phyloP scores from a whole-genome alignment of 2,797 vertebrate genomes.

The Meda fulgida region DNA sequence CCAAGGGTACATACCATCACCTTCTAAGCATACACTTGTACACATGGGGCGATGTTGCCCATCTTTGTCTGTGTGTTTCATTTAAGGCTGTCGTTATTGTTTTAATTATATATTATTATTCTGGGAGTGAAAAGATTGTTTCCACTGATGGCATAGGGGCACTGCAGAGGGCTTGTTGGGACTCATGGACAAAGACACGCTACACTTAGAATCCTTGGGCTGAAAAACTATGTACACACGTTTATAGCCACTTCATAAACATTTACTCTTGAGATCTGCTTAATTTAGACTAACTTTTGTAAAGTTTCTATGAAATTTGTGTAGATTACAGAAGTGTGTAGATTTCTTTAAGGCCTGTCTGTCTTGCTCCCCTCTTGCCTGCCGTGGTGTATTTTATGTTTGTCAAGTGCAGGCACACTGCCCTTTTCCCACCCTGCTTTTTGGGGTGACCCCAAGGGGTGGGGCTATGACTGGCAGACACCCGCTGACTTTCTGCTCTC shows the following conservation, averaged over 20 bases:
- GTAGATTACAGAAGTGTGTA: neutral
- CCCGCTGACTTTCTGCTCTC: constrained; percentile 70
- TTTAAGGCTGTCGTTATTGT: constrained; percentile 71
- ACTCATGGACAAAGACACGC: constrained; percentile 68
- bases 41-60: neutral
- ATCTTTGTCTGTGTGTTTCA: constrained; percentile 23
- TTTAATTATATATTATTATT: constrained; percentile 82
- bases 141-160: constrained; percentile 74
- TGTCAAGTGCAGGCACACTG: constrained; percentile 1
- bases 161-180: constrained; percentile 70
- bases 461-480: constrained; percentile 68
- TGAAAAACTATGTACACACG: constrained; percentile 11
- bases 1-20: neutral
- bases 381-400: neutral
- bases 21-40: neutral
- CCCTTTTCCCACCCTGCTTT: constrained; percentile 28
- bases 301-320: neutral
- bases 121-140: constrained; percentile 69
- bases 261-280: neutral
- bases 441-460: constrained; percentile 66
- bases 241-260: neutral
- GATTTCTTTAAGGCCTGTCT: neutral
- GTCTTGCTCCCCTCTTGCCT: neutral
- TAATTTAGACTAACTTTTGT: neutral
- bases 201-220: constrained; percentile 54